Percentiles rank a stretch among this genome's conserved stretches.
Evolutionary conservation across 2,888 invertebrate species (phyloP).

Genomic region (Falcaria lacertinaria): DNA sequence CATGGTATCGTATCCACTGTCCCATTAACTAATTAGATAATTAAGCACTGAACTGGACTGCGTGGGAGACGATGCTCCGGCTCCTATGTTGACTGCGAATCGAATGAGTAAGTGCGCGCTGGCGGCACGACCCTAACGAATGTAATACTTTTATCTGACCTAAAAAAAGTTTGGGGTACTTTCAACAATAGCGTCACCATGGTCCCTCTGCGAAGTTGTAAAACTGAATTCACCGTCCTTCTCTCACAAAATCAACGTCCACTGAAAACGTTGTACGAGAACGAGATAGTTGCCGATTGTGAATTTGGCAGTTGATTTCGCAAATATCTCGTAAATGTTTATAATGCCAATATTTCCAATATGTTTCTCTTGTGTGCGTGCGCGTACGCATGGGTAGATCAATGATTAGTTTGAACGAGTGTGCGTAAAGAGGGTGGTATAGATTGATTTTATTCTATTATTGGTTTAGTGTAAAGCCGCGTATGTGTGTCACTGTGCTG

Average conservation of each 20-base stretch:
- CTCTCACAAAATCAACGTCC: slow-evolving; percentile 30
- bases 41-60: slow-evolving; percentile 44
- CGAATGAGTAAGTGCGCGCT: slow-evolving; percentile 71
- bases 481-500: slow-evolving; percentile 78
- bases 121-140: slow-evolving; percentile 72
- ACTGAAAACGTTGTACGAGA: slow-evolving; percentile 28
- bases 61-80: slow-evolving; percentile 63
- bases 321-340: slow-evolving; percentile 74
- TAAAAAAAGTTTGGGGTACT: slow-evolving; percentile 78
- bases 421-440: slow-evolving; percentile 71
- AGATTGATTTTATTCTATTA: slow-evolving; percentile 78
- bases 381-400: slow-evolving; percentile 48
- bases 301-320: slow-evolving; percentile 59
- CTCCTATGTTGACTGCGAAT: slow-evolving; percentile 67
- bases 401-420: slow-evolving; percentile 55
- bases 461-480: slow-evolving; percentile 78
- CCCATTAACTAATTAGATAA: slow-evolving; percentile 40
- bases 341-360: slow-evolving; percentile 76
- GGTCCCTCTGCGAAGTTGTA: slow-evolving; percentile 72
- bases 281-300: slow-evolving; percentile 42
- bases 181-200: slow-evolving; percentile 74
- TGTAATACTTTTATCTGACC: slow-evolving; percentile 78
- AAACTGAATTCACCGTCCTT: slow-evolving; percentile 52
- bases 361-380: slow-evolving; percentile 36
- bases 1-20: slow-evolving; percentile 36